Evolutionary conservation across 92 coral and sea anemone species (phyloP), one percentile per base, ranked within the genome.

Genomic region (Actinostola sp.): DNA sequence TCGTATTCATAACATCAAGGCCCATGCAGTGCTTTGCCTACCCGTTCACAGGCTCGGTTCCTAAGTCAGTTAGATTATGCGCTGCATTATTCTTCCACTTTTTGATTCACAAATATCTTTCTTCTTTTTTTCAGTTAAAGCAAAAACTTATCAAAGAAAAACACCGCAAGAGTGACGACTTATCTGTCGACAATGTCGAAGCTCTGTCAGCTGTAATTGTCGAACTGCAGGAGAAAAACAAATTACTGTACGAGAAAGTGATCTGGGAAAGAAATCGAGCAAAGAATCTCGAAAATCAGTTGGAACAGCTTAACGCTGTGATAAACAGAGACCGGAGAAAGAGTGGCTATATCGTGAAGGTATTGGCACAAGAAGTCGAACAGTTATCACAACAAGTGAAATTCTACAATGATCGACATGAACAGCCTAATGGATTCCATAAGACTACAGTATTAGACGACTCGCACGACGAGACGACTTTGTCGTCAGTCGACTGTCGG

Each of bases 221-320:
- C 19, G 87, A 84, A 41, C 74, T 94, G 62, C 97, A 94, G 64
- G 67, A 78, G 80, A 89, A 88, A 46, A 82, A 89, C 61, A 86
- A 82, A 24, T 72, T 81, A 27, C 52, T 94, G 67, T 73, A 82
- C 39, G 75, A 79, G 21, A 87, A 88, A 61, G 77, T 94, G 59
- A 77, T 64, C 38, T 70, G 71, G 55, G 98, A 94, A 72, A 78
- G 92, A 38, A 52, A 83, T 25, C 82, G 85, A 62, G 90, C 92
- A 45, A 80, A 75, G 58, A 87, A 77, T 51, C 80, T 94, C 23
- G 90, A 91, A 67, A 72, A 70, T 12, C 86, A 88, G 64, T 69
- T 94, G 61, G 86, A 90, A 63, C 80, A 75, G 51, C 65, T 90
- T 34, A 79, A 81, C 25, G 63, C 92, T 25, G 79, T 80, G 12